A percentile compares a stretch with the other conserved stretches of the same genome.
These are phyloP conservation scores for Cephus pygmeus DNA, from an alignment of 2,888 invertebrate species.

Conservation along the genomic window DNA sequence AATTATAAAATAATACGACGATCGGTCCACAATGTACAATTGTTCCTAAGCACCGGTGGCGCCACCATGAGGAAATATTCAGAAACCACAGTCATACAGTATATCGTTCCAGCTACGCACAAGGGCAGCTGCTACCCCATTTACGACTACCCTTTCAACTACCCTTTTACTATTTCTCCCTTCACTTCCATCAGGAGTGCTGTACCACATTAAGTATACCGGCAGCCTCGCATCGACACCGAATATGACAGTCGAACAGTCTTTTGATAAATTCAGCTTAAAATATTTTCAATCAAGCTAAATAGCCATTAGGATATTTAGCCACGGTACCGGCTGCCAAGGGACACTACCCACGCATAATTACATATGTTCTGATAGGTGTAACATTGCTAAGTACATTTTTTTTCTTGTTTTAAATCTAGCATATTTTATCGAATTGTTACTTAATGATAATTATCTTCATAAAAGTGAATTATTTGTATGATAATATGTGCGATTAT, in stretches of 20 bases:
- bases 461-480: background rate
- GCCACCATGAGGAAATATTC: background rate
- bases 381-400: background rate
- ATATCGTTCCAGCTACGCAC: slow-evolving; percentile 7
- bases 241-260: background rate
- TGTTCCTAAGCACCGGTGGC: background rate
- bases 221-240: background rate
- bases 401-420: background rate
- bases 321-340: background rate
- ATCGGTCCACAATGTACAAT: background rate
- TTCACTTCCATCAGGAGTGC: background rate
- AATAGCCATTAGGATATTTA: background rate
- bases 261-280: background rate
- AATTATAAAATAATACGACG: background rate
- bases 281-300: background rate
- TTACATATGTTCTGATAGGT: background rate
- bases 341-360: background rate
- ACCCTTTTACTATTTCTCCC: background rate
- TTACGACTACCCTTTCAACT: slow-evolving; percentile 8
- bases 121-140: slow-evolving; percentile 17
- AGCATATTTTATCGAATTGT: background rate
- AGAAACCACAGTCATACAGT: background rate
- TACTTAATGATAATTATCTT: background rate
- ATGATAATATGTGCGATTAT: background rate
- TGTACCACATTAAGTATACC: background rate